These are phyloP conservation scores for Hetaerina titia DNA, from an alignment of 2,888 invertebrate genomes.

Conservation along the genomic window DNA sequence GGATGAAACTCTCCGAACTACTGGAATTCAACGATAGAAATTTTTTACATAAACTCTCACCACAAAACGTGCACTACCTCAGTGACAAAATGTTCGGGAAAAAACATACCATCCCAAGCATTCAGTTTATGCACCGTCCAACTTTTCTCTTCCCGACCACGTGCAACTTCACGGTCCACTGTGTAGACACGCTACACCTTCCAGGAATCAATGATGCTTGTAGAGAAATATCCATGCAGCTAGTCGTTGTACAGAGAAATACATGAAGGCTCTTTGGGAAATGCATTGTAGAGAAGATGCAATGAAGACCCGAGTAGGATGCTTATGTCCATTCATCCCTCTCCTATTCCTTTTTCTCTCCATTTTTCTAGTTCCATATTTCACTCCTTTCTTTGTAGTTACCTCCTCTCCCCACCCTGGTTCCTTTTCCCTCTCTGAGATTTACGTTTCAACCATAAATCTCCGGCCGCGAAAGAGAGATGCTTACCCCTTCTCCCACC, in stretches of 20 bases:
- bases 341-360: not conserved
- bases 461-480: slow-evolving; percentile 42
- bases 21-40: too few relatives aligned
- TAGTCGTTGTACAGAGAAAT: not conserved
- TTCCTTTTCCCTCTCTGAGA: slow-evolving; percentile 30
- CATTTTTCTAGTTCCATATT: not conserved
- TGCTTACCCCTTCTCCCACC: not conserved
- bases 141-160: not conserved
- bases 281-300: not conserved
- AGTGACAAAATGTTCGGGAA: too few relatives aligned
- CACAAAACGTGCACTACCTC: too few relatives aligned
- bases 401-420: not conserved
- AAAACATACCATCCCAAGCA: too few relatives aligned
- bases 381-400: not conserved
- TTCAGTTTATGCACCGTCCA: too few relatives aligned
- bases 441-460: slow-evolving; percentile 58
- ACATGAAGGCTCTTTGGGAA: not conserved
- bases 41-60: too few relatives aligned
- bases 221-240: not conserved
- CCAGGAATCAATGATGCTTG: not conserved
- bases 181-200: not conserved
- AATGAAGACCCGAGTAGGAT: not conserved
- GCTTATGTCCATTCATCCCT: not conserved
- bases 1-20: too few relatives aligned
- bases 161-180: not conserved